Percentiles rank a stretch among this genome's conserved stretches.
Evolutionary conservation across 2,797 vertebrate genomes (phyloP).

Genomic region (Lithobates pipiens): DNA sequence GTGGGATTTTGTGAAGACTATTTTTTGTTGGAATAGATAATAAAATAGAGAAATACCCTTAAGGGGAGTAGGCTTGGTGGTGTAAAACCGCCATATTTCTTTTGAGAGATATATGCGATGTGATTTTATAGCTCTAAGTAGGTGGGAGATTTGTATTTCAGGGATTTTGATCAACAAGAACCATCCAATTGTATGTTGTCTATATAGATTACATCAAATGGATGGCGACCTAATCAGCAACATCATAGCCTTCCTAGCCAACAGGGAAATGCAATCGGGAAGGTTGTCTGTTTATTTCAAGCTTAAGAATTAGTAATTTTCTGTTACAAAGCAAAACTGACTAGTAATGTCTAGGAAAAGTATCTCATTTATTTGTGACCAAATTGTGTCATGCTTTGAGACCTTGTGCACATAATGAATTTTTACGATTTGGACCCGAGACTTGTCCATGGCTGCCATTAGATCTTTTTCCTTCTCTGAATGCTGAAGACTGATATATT

Average conservation of each 20-base stretch:
- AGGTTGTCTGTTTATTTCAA: conserved; percentile 22
- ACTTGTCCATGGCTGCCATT: background rate
- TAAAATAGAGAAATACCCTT: too few relatives aligned
- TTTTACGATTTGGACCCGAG: conserved; percentile 36
- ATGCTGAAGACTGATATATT: conserved; percentile 41
- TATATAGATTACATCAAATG: conserved; percentile 18
- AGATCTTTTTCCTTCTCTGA: background rate
- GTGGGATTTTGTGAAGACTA: too few relatives aligned
- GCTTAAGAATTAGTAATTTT: conserved; percentile 22
- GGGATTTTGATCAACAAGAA: background rate
- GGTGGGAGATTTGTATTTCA: too few relatives aligned
- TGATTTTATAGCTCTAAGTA: too few relatives aligned
- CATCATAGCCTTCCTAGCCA: conserved; percentile 1
- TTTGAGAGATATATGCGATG: too few relatives aligned
- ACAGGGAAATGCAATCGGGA: conserved; percentile 17
- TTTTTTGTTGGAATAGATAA: too few relatives aligned
- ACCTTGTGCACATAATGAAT: conserved; percentile 53
- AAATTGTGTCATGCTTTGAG: conserved; percentile 45
- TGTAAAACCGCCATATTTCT: too few relatives aligned
- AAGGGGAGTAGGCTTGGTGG: too few relatives aligned
- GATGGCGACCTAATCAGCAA: conserved; percentile 13
- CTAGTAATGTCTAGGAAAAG: conserved; percentile 35
- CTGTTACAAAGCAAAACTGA: conserved; percentile 26
- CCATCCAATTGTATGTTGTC: conserved; percentile 12
- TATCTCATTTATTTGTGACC: conserved; percentile 51